A percentile compares a stretch with the other conserved stretches of the same genome.
Evolutionary conservation across 2,113 vertebrate genomes (phyloP).

Genomic region (Orthochromis malagaraziensis): DNA sequence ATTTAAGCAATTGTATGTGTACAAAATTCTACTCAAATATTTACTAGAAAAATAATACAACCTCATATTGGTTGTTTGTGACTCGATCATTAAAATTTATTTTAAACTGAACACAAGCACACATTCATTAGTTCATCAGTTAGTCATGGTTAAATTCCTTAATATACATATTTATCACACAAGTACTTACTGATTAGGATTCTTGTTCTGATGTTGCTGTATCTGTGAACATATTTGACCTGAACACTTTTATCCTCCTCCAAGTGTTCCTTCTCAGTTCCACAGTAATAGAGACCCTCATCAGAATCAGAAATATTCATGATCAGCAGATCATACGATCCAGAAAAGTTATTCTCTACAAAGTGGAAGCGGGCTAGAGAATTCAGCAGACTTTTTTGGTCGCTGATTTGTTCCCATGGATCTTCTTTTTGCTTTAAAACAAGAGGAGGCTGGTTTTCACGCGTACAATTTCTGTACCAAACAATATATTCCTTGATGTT

Average conservation of each 20-base stretch:
- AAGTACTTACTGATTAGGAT: background rate
- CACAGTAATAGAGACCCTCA: constrained; percentile 40
- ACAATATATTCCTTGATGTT: background rate
- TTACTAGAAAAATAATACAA: background rate
- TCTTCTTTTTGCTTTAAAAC: background rate
- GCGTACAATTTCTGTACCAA: background rate
- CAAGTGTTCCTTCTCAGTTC: rapidly evolving
- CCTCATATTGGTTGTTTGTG: background rate
- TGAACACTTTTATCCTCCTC: rapidly evolving
- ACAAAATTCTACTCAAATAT: background rate
- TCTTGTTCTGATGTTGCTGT: background rate
- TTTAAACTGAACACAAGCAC: background rate
- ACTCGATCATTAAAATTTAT: background rate
- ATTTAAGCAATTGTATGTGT: background rate
- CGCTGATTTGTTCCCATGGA: background rate
- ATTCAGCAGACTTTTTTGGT: background rate
- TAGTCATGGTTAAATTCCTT: background rate
- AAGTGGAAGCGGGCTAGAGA: background rate
- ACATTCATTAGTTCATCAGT: background rate
- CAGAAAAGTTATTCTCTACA: background rate
- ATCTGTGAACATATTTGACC: rapidly evolving
- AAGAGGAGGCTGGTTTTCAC: background rate
- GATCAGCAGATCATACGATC: constrained; percentile 15
- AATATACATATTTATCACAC: background rate
- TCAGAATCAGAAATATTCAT: constrained; percentile 7